Evolutionary conservation across 2,797 vertebrate species (phyloP), one percentile per base, ranked within the genome.

Genomic region (Argentina silus): DNA sequence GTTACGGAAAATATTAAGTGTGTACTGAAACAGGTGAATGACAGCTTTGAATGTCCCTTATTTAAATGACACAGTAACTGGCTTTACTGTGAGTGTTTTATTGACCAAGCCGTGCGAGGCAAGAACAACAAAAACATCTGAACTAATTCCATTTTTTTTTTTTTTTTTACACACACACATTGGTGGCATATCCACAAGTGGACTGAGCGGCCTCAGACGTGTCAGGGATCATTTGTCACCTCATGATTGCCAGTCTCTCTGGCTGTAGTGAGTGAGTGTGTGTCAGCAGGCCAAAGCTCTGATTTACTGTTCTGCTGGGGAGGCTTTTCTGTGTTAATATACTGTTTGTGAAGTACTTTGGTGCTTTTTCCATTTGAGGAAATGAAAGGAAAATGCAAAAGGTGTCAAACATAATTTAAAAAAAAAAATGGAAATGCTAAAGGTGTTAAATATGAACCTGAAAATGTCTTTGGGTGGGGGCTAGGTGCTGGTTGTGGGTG

Each of bases 1-100:
- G 57, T 85, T 75, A 76, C 75, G 77, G 83, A 86, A 91, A 89
- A 82, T 77, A 77, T 82, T 72, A 73, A 50, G 47, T 63, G 71
- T 72, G 66, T 70, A 45, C 23, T 60, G 81, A 75, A 60, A 81
- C 73, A 67, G 78, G 81, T 72, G 75, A 76, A 45, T 53, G 72
- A 73, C 66, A 43, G 43, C 56, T 78, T 69, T 78, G 79, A 82
- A 83, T 81, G 82, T 80, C 65, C 74, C 70, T 60, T 36, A 55
- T 72, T 48, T 74, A 42, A 23, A 60, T 61, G 63, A 56, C 72
- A 69, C 77, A 69, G 53, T 74, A 77, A 74, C 60, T 12, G 71
- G 62, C 21, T 72, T 27, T 69, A 70, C 71, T 82, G 75, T 75
- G 57, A 70, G 72, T 43, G 78, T 56, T 80, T 70, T 79, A 83